Percentiles rank a stretch among this genome's conserved stretches.
phyloP scores from a whole-genome alignment of 1,140 invertebrate genomes.

The Colletes latitarsis region DNA sequence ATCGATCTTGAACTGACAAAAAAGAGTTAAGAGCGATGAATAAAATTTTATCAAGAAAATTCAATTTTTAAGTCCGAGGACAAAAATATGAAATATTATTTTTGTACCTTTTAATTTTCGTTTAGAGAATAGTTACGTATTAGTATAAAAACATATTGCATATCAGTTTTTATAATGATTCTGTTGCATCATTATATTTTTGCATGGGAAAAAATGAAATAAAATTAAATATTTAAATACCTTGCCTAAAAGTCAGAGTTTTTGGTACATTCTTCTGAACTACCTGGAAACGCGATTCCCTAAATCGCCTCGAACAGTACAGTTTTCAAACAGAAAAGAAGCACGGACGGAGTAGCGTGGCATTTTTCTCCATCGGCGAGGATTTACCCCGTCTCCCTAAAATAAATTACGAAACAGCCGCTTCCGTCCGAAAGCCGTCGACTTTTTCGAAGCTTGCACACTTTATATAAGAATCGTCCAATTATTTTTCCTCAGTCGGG shows the following conservation, averaged over 20 bases:
- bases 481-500: not conserved
- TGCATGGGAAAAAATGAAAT: not conserved
- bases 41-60: no score
- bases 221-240: not conserved
- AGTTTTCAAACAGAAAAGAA: not conserved
- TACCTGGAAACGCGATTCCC: not conserved
- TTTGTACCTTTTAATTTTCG: no score
- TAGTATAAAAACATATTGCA: no score
- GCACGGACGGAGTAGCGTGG: not conserved
- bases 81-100: no score
- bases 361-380: not conserved
- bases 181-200: no score
- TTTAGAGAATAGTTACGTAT: no score
- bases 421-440: not conserved
- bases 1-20: no score
- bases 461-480: constrained; percentile 5
- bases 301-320: not conserved
- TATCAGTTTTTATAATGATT: no score
- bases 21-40: no score
- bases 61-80: no score
- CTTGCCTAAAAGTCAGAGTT: not conserved
- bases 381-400: not conserved
- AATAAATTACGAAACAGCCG: constrained; percentile 14
- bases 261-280: not conserved
- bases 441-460: not conserved